Evolutionary conservation across 2,888 invertebrate species (phyloP), one percentile per base, ranked within the genome.

Genomic region (Buathra laborator): DNA sequence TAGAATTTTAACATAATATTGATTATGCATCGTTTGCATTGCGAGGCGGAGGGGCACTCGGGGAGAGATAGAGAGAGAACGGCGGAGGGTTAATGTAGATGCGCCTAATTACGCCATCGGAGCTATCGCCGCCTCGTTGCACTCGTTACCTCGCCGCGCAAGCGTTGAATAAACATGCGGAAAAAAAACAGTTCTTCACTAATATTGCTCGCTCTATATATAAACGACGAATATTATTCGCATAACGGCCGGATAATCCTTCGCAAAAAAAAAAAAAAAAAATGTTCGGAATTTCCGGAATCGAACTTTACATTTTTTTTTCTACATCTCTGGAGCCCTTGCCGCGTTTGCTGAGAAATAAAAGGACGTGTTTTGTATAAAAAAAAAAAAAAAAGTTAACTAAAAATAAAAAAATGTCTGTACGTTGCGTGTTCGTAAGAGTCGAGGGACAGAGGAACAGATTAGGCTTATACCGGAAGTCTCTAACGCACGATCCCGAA

Each of bases 1-100:
- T 24, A 19, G 83, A 77, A 86, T 86, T 89, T 92, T 91, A 90
- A 81, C 91, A 91, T 91, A 91, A 90, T 29, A 92, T 92, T 92
- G 91, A 92, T 92, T 92, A 92, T 91, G 89, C 90, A 91, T 90
- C 86, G 86, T 77, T 74, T 56, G 56, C 56, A 56, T 19, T 10
- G 6, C 56, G 56, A 56, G 19, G 2, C 16, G 71, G 37, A 14
- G 14, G n/a, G 64, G 72, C 19, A 16, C 53, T 0, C 56, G 19
- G 3, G 10, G 12, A 56, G 19, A 56, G 24, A 37, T 4, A 37
- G 37, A 37, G 37, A 37, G 37, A 37, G 37, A 83, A 86, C 84
- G 59, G 43, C 56, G 68, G 51, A 29, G 67, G 48, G 43, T 32
- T 37, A 81, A 64, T 16, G 86, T 86, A 87, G 89, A 89, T 88